Conservation (phyloP, 2,888 invertebrate genomes). For the Coronaproctus castanopsis region DNA sequence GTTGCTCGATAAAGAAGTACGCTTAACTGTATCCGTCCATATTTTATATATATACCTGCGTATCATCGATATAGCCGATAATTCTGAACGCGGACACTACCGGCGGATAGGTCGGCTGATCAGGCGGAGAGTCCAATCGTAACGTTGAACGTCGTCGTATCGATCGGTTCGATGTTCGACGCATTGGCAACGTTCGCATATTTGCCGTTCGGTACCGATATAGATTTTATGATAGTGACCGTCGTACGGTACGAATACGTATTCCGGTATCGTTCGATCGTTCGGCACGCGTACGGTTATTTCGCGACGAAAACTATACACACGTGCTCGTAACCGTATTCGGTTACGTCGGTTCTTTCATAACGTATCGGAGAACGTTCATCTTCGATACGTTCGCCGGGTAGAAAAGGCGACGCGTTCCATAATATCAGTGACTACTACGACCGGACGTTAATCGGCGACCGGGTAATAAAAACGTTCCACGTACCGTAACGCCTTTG, state of each 20-base stretch:
- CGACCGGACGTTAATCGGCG: neutral
- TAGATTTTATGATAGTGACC: neutral
- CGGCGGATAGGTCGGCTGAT: neutral
- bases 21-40: too few relatives aligned
- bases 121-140: too few relatives aligned
- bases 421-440: neutral
- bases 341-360: neutral
- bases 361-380: neutral
- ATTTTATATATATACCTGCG: neutral
- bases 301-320: neutral
- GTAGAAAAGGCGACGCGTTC: neutral
- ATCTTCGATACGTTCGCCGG: neutral
- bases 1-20: too few relatives aligned
- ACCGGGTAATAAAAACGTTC: neutral
- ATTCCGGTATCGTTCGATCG: neutral
- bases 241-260: neutral
- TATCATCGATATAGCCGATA: neutral
- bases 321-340: neutral
- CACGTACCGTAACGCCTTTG: neutral
- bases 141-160: neutral
- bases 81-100: neutral
- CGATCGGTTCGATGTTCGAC: neutral
- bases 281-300: neutral
- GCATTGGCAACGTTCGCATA: neutral
- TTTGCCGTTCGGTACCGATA: neutral